Evolutionary conservation across 2,113 vertebrate genomes (phyloP).

Genomic region (Seriola dumerili): DNA sequence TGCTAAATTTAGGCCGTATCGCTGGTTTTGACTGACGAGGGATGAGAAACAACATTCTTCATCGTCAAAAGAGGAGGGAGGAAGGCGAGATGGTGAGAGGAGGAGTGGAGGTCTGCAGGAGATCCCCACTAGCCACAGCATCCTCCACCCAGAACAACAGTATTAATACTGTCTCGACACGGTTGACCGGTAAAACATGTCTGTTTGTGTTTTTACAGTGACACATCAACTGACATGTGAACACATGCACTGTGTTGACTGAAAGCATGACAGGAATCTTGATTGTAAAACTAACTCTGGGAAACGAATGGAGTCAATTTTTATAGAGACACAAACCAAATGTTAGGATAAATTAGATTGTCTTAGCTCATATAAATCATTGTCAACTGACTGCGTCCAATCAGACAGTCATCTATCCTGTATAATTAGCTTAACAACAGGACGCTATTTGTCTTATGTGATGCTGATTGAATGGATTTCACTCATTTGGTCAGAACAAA

Average conservation of each 20-base stretch:
- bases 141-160: constrained; percentile 6
- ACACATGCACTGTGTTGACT: constrained; percentile 23
- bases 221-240: constrained; percentile 17
- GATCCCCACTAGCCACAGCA: background rate
- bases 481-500: constrained; percentile 50
- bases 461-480: constrained; percentile 64
- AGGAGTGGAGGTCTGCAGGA: background rate
- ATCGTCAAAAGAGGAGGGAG: background rate
- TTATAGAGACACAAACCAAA: constrained; percentile 57
- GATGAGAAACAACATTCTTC: constrained; percentile 19
- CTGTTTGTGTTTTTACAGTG: constrained; percentile 28
- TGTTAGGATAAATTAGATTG: constrained; percentile 50
- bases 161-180: constrained; percentile 12
- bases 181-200: constrained; percentile 10
- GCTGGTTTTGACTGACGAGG: constrained; percentile 28
- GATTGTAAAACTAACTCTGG: constrained; percentile 45
- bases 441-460: constrained; percentile 47
- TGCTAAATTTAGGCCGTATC: constrained; percentile 62
- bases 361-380: constrained; percentile 62
- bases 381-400: constrained; percentile 59
- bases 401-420: constrained; percentile 60
- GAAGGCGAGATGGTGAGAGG: background rate
- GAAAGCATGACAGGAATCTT: constrained; percentile 27
- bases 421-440: constrained; percentile 66
- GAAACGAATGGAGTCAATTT: constrained; percentile 44